These are phyloP conservation scores for Cirrhinus molitorella DNA, from an alignment of 2,797 vertebrate species.

Conservation along the genomic window DNA sequence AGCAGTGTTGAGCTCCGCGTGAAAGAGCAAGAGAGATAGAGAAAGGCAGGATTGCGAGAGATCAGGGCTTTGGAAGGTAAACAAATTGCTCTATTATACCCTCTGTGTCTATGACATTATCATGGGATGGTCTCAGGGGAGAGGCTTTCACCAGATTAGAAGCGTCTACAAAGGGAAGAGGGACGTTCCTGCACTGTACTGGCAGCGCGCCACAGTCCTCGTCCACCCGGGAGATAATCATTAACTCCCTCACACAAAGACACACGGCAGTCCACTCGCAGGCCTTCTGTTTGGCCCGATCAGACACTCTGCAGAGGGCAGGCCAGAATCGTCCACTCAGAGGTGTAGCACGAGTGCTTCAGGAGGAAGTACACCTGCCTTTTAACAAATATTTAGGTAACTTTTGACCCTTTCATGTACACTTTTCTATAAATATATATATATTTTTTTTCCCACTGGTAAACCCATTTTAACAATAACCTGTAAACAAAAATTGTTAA, in stretches of 20 bases:
- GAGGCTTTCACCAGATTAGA: conserved; percentile 69
- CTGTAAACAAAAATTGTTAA: neutral
- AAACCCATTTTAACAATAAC: neutral
- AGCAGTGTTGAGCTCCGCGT: conserved; percentile 13
- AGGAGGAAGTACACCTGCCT: conserved; percentile 20
- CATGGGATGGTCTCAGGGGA: conserved; percentile 74
- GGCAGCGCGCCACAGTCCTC: conserved; percentile 31
- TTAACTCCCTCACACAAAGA: conserved; percentile 61
- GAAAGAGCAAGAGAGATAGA: conserved; percentile 33
- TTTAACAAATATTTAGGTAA: conserved; percentile 19
- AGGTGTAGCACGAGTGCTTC: neutral
- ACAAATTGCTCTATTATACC: conserved; percentile 84
- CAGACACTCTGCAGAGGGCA: conserved; percentile 13
- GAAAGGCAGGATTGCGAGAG: conserved; percentile 22
- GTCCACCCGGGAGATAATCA: conserved; percentile 54
- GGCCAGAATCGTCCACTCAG: neutral
- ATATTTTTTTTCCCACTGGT: neutral
- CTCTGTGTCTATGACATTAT: conserved; percentile 75
- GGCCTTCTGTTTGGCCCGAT: conserved; percentile 41
- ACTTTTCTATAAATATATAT: too few species aligned
- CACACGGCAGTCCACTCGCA: conserved; percentile 17
- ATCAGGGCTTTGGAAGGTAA: conserved; percentile 79
- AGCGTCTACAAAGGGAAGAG: conserved; percentile 61
- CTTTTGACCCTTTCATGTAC: neutral
- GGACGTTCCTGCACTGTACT: conserved; percentile 51